These are phyloP conservation scores for Ostrea denselamellosa DNA, from an alignment of 1,140 invertebrate genomes.

Conservation along the genomic window DNA sequence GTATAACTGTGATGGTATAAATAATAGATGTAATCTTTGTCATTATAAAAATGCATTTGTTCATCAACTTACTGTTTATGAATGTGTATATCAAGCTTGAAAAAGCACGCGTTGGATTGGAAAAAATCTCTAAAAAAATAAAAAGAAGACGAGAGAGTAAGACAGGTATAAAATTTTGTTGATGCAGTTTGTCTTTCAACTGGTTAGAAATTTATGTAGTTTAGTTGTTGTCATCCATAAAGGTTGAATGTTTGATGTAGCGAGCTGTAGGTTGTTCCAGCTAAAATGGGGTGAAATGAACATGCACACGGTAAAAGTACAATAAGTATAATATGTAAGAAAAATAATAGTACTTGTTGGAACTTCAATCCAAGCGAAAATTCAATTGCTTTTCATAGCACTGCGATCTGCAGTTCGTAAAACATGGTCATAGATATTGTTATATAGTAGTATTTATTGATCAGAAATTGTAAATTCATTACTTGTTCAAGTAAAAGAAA, in stretches of 20 bases:
- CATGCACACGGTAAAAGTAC: no score
- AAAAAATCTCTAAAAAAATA: background rate
- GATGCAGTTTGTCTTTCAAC: constrained; percentile 23
- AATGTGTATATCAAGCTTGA: constrained; percentile 18
- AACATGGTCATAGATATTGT: background rate
- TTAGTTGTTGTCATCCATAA: background rate
- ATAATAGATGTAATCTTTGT: background rate
- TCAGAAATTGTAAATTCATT: background rate
- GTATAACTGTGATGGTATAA: constrained; percentile 29
- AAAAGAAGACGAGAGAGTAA: no score
- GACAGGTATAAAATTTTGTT: background rate
- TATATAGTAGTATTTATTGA: background rate
- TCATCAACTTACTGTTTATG: background rate
- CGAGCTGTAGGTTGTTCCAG: background rate
- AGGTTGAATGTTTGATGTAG: background rate
- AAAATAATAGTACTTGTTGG: background rate
- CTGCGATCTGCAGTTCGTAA: background rate
- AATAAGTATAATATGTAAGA: no score
- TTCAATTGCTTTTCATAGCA: background rate
- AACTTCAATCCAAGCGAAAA: background rate
- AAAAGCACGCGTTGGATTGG: background rate
- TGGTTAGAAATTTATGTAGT: background rate
- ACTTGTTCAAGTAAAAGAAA: background rate
- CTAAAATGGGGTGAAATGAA: background rate
- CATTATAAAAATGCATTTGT: background rate